Conservation (phyloP, 2,113 vertebrate genomes). For the Sebastes fasciatus region DNA sequence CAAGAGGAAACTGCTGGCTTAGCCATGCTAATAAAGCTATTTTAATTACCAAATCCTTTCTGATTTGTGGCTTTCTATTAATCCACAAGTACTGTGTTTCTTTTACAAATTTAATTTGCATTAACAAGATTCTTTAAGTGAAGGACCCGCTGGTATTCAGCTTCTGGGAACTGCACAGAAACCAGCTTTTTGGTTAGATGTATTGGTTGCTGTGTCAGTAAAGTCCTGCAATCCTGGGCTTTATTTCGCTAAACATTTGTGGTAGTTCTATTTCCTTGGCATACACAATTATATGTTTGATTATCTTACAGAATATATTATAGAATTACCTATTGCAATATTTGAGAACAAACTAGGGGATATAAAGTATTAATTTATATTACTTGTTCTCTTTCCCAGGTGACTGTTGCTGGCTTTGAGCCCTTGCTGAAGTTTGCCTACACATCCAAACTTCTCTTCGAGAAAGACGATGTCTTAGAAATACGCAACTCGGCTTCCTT, state of each 20-base stretch:
- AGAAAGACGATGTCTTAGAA: slow-evolving; percentile 91
- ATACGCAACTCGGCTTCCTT: slow-evolving; percentile 88
- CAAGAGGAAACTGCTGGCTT: not conserved
- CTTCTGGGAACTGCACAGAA: not conserved
- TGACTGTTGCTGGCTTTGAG: slow-evolving; percentile 92
- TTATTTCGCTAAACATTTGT: slow-evolving; percentile 6
- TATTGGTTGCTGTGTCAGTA: not conserved
- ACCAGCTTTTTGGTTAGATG: not conserved
- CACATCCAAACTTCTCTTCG: slow-evolving; percentile 92
- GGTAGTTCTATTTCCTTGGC: not conserved
- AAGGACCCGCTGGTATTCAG: not conserved
- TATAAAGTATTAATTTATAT: slow-evolving; percentile 2
- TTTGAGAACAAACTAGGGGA: not conserved
- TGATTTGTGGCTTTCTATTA: not conserved
- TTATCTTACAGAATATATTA: not conserved
- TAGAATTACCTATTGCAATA: not conserved
- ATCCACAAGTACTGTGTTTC: not conserved
- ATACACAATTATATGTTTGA: not conserved
- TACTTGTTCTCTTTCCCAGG: slow-evolving; percentile 77
- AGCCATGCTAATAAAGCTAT: not conserved
- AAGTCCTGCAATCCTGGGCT: not conserved
- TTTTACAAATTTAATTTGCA: not conserved
- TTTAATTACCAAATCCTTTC: not conserved
- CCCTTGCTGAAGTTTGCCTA: slow-evolving; percentile 96
- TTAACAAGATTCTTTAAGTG: not conserved